Base-by-base conservation (phyloP, 2,888 invertebrate genomes). In the Fragum whitleyi region DNA sequence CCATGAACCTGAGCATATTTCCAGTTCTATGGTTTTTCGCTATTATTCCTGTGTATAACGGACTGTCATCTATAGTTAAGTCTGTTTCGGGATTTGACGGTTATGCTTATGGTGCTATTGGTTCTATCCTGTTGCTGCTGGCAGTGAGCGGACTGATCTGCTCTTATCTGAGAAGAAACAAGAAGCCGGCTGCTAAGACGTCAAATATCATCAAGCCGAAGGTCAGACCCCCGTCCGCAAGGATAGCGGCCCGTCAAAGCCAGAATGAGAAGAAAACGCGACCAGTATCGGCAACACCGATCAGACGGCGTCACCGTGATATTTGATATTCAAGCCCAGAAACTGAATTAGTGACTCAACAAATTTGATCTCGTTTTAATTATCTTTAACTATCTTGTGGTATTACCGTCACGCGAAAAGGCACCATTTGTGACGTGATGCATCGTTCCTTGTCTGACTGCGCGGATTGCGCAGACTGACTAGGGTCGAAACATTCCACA, bases 41-140 rank as follows among this genome's bases (percentile, higher is more conserved):
- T 7, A 32, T 62, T 21, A n/a, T 62, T n/a, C 62, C 62, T 32
- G 19, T 74, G 36, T 71, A 77, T 55, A 70, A 51, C 57, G 70
- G 70, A 57, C 26, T 53, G 9, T 57, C 57, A 0, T 32, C 55
- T 29, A 32, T 32, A n/a, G 9, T 71, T 36, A 32, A n/a, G 36
- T 21, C 57, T 26, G 21, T 36, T 32, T 57, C 57, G 0, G 70
- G 70, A 7, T 2, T 11, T 14, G 32, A 26, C 19, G 55, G 36
- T 11, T 14, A 32, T 16, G 19, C 21, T 11, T 71, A 57, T 26
- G 29, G 29, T 1, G 16, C 57, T 14, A 21, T 71, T 6, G 70
- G 28, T 23, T n/a, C 55, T 14, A 9, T 57, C 6, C 19, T 71
- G 11, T 21, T 71, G 36, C 14, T 71, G 23, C n/a, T 71, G 57